A percentile compares a stretch with the other conserved stretches of the same genome.
Evolutionary conservation across 2,113 vertebrate species (phyloP).

Genomic region (Pelecanus crispus): DNA sequence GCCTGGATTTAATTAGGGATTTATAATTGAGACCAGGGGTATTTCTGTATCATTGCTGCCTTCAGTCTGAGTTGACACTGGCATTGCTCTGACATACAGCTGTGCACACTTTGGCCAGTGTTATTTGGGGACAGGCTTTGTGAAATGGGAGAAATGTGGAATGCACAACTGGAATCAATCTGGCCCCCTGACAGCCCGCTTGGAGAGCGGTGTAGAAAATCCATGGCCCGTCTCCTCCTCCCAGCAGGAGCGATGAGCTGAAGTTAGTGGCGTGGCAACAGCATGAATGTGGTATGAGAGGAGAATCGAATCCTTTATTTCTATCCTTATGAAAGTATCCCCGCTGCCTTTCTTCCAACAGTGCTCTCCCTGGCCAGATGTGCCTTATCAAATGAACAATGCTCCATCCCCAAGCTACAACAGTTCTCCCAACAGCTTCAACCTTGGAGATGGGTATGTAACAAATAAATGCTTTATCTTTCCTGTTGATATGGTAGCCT

Average conservation of each 20-base stretch:
- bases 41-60: constrained; percentile 28
- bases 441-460: constrained; percentile 86
- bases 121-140: constrained; percentile 63
- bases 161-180: constrained; percentile 60
- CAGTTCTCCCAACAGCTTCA: constrained; percentile 82
- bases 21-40: constrained; percentile 50
- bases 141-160: constrained; percentile 59
- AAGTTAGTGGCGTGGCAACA: constrained; percentile 47
- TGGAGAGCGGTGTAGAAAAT: constrained; percentile 35
- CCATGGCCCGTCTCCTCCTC: constrained; percentile 20
- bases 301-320: constrained; percentile 10
- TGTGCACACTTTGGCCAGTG: constrained; percentile 60
- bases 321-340: constrained; percentile 49
- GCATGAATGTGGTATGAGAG: constrained; percentile 52
- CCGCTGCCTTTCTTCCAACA: constrained; percentile 51
- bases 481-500: not conserved
- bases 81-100: constrained; percentile 51
- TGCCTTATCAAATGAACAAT: constrained; percentile 79
- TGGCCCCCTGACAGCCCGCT: not conserved
- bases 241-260: constrained; percentile 46
- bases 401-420: constrained; percentile 85
- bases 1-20: constrained; percentile 54
- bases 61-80: constrained; percentile 51
- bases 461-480: constrained; percentile 23
- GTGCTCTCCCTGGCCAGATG: constrained; percentile 92